phyloP scores from a whole-genome alignment of 2,888 invertebrate genomes.

The Leptothorax acervorum region DNA sequence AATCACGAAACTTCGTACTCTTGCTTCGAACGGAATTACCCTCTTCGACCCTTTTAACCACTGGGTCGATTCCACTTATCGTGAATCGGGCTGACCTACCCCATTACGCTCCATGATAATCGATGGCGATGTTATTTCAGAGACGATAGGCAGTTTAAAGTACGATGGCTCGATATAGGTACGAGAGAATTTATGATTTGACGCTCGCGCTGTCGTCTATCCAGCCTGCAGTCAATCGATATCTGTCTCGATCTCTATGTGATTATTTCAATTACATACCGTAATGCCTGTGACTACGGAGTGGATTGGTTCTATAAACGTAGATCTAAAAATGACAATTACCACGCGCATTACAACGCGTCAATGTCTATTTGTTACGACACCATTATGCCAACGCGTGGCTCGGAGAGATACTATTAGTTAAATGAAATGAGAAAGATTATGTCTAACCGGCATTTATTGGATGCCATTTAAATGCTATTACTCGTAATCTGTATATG shows the following conservation, averaged over 20 bases:
- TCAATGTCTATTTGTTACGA: background rate
- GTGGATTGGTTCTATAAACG: background rate
- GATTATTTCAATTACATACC: constrained; percentile 3
- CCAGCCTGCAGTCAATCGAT: constrained; percentile 26
- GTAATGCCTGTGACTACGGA: background rate
- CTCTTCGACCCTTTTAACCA: constrained; percentile 67
- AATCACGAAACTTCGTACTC: constrained; percentile 62
- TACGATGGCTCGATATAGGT: constrained; percentile 56
- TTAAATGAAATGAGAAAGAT: background rate
- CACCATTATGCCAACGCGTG: background rate
- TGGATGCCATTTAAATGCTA: background rate
- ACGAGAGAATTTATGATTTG: constrained; percentile 52
- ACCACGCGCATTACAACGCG: background rate
- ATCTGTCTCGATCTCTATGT: background rate
- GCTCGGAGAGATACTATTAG: background rate
- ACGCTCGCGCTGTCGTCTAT: constrained; percentile 8
- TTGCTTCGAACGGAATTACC: constrained; percentile 65
- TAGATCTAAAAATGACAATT: constrained; percentile 9
- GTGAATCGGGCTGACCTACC: constrained; percentile 71
- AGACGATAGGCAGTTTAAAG: constrained; percentile 62
- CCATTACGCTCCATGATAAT: constrained; percentile 69
- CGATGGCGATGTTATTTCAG: constrained; percentile 71
- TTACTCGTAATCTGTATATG: background rate
- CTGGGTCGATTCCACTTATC: constrained; percentile 72
- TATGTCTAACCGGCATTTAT: background rate